These are phyloP conservation scores for Oreonectes daqikongensis DNA, from an alignment of 2,797 vertebrate genomes.

Conservation along the genomic window DNA sequence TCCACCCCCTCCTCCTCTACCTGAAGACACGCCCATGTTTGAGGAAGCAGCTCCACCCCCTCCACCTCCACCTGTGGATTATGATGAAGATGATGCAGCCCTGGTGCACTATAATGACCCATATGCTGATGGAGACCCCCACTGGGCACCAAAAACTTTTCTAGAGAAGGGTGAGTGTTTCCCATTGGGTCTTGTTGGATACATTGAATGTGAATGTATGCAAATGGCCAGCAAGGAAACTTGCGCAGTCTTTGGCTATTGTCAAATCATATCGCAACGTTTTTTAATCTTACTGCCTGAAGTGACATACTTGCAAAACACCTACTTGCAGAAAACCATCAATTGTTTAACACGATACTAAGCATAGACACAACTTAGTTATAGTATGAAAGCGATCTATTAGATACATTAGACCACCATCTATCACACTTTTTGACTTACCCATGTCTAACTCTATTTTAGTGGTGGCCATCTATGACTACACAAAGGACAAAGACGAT, in stretches of 20 bases:
- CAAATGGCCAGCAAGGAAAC: too few species aligned
- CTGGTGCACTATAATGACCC: conserved; percentile 96
- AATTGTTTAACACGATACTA: too few species aligned
- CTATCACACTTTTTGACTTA: background rate
- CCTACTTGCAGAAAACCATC: too few species aligned
- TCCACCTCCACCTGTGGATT: conserved; percentile 95
- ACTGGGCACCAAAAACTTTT: conserved; percentile 95
- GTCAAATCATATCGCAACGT: too few species aligned
- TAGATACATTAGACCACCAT: too few species aligned
- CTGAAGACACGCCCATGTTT: conserved; percentile 91
- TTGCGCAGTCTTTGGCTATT: too few species aligned
- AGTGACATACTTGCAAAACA: too few species aligned
- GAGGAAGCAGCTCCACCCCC: conserved; percentile 94
- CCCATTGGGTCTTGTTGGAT: too few species aligned
- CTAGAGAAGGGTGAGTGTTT: conserved; percentile 89
- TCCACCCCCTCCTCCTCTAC: conserved; percentile 93
- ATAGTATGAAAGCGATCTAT: too few species aligned
- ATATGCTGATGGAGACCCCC: conserved; percentile 94
- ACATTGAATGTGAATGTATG: too few species aligned
- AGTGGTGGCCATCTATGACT: conserved; percentile 99
- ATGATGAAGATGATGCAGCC: conserved; percentile 94
- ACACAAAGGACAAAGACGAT: conserved; percentile 96
- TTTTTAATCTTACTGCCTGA: too few species aligned
- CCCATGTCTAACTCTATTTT: conserved; percentile 45
- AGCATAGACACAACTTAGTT: too few species aligned